Percentiles rank a stretch among this genome's conserved stretches.
These are phyloP conservation scores for Lamellibrachia columna DNA, from an alignment of 2,888 invertebrate genomes.

Conservation along the genomic window DNA sequence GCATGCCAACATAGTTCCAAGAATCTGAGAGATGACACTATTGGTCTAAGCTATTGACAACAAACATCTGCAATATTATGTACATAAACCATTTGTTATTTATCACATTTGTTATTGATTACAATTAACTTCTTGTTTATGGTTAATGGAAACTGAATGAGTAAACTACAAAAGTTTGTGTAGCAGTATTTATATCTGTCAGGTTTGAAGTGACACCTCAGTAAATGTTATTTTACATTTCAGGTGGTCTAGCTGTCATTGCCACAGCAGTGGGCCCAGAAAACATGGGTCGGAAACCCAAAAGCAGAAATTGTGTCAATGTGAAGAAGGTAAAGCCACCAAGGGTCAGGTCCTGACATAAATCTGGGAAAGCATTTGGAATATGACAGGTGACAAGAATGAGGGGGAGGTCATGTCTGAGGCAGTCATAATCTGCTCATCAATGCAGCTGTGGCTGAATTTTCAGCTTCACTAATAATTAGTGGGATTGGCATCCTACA, in stretches of 20 bases:
- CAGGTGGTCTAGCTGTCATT: not conserved
- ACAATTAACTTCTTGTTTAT: not conserved
- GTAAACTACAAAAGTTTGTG: not conserved
- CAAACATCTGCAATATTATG: not conserved
- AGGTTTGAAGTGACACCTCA: not conserved
- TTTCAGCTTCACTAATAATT: not conserved
- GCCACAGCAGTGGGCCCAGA: not conserved
- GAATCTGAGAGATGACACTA: not conserved
- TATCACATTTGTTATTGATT: not conserved
- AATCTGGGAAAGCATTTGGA: not conserved
- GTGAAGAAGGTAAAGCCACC: not conserved
- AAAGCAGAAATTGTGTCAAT: not conserved
- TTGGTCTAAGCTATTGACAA: not conserved
- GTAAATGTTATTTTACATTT: not conserved
- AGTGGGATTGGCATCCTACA: not conserved
- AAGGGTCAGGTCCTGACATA: not conserved
- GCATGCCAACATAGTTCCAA: not conserved
- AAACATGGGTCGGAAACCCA: not conserved
- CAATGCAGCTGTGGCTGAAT: not conserved
- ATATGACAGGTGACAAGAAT: not conserved
- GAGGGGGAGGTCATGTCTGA: not conserved
- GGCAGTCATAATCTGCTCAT: not conserved
- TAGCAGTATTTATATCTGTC: not conserved
- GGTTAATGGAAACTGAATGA: not conserved
- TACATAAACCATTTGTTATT: not conserved